These are phyloP conservation scores for Anisognathus igniventris DNA, from an alignment of 2,797 vertebrate genomes.

Conservation along the genomic window DNA sequence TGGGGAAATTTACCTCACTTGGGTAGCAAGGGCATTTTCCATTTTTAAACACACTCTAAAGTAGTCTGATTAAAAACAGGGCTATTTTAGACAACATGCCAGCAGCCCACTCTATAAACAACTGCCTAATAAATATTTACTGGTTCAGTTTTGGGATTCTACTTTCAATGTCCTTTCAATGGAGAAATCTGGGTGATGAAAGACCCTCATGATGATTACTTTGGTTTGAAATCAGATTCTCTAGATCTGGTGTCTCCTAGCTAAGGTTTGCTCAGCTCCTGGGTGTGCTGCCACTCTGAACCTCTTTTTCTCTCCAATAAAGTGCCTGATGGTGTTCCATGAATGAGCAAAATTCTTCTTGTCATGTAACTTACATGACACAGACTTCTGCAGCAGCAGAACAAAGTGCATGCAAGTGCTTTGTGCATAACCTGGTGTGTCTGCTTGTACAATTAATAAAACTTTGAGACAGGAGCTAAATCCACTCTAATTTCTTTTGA, in stretches of 20 bases:
- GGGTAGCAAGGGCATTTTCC: background rate
- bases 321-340: background rate
- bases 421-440: accelerated
- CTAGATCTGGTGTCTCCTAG: background rate
- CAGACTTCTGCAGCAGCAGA: background rate
- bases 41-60: background rate
- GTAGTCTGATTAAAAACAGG: background rate
- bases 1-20: background rate
- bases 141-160: background rate
- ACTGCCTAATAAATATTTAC: background rate
- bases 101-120: background rate
- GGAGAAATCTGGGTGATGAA: background rate
- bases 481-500: background rate
- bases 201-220: background rate
- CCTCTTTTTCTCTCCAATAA: background rate
- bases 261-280: background rate
- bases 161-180: background rate
- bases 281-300: background rate
- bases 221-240: background rate
- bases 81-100: background rate
- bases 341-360: background rate
- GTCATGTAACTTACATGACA: background rate
- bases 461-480: background rate
- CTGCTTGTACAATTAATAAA: background rate
- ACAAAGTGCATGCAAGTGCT: background rate